phyloP scores from a whole-genome alignment of 2,888 invertebrate species.

The Phorcus lineatus region DNA sequence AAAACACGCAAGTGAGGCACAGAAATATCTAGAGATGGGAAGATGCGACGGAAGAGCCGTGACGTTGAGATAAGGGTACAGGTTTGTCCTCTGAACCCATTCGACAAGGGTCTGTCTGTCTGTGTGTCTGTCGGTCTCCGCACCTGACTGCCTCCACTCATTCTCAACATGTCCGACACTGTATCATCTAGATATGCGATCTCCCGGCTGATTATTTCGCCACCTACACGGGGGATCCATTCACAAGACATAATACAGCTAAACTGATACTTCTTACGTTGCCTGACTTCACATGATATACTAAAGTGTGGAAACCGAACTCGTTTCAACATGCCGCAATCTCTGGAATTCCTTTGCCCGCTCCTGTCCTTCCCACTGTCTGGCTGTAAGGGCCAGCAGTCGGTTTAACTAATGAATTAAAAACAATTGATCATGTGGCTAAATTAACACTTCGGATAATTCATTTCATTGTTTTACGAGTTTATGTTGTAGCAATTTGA shows the following conservation, averaged over 20 bases:
- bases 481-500: background rate
- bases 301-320: background rate
- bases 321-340: background rate
- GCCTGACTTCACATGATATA: background rate
- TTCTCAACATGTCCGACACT: background rate
- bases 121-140: too few relatives aligned
- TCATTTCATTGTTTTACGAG: constrained; percentile 16
- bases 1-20: background rate
- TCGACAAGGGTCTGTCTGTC: too few relatives aligned
- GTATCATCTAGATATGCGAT: constrained; percentile 5
- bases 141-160: background rate
- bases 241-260: background rate
- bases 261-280: background rate
- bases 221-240: background rate
- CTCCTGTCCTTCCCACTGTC: background rate
- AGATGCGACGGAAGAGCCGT: background rate
- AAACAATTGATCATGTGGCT: constrained; percentile 7
- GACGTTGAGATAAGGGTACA: too few relatives aligned
- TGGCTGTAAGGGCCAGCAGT: background rate
- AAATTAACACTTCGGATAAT: background rate
- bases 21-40: background rate
- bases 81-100: too few relatives aligned
- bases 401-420: background rate
- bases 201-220: background rate
- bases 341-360: background rate